phyloP scores from a whole-genome alignment of 1,140 invertebrate species.

The Coptotermes formosanus region DNA sequence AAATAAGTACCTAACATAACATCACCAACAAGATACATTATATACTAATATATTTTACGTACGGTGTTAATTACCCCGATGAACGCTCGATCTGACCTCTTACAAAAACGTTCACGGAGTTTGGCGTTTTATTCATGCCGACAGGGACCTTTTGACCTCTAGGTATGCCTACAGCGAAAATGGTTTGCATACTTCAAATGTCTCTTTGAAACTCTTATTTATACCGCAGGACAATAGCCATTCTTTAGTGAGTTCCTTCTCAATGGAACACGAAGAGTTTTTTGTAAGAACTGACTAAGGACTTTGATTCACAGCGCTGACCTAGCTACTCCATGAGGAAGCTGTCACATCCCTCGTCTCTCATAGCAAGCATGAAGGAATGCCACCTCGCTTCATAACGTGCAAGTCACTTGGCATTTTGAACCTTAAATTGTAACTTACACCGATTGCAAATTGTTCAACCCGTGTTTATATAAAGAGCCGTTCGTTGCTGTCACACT shows the following conservation, averaged over 20 bases:
- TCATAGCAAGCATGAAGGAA: too few relatives aligned
- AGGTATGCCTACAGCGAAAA: background rate
- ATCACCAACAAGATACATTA: too few relatives aligned
- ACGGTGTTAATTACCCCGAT: background rate
- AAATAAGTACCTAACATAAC: too few relatives aligned
- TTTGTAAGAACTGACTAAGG: background rate
- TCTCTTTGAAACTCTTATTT: conserved; percentile 17
- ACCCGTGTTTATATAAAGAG: too few relatives aligned
- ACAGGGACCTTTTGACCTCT: background rate
- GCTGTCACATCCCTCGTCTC: background rate
- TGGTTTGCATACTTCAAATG: conserved; percentile 12
- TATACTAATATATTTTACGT: too few relatives aligned
- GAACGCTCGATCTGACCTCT: background rate
- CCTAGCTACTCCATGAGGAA: background rate
- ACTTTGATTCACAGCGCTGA: background rate
- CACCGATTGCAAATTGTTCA: too few relatives aligned
- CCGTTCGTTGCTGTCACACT: too few relatives aligned
- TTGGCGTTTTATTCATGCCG: background rate
- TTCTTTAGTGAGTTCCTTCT: background rate
- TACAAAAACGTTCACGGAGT: background rate
- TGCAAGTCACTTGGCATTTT: too few relatives aligned
- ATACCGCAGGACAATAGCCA: background rate
- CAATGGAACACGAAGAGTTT: background rate
- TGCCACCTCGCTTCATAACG: too few relatives aligned
- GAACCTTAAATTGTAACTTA: too few relatives aligned